Evolutionary conservation across 2,113 vertebrate species (phyloP).

Genomic region (Aleadryas rufinucha): DNA sequence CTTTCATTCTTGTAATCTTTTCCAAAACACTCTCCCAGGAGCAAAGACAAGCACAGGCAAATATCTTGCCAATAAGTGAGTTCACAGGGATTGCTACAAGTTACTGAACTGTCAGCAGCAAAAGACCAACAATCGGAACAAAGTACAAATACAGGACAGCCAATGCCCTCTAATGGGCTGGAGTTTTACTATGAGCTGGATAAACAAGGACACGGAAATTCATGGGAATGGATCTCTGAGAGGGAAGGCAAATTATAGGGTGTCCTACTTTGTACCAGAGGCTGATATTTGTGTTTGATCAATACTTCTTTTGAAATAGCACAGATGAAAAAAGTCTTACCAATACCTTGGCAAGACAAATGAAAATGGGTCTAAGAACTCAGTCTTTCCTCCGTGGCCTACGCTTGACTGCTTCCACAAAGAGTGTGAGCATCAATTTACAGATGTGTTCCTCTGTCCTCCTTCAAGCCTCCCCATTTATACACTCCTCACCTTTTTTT

Average conservation of each 20-base stretch:
- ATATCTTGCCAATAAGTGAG: constrained; percentile 50
- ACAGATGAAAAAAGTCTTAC: not conserved
- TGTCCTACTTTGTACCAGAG: not conserved
- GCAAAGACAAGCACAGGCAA: constrained; percentile 54
- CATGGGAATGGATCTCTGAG: not conserved
- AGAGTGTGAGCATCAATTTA: not conserved
- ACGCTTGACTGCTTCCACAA: not conserved
- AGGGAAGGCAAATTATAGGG: not conserved
- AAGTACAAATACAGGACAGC: constrained; percentile 1
- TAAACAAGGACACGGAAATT: not conserved
- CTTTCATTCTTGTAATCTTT: constrained; percentile 36
- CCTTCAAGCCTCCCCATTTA: not conserved
- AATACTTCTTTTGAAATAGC: not conserved
- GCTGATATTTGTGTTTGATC: not conserved
- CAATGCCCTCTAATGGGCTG: constrained; percentile 30
- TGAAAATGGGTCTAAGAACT: not conserved
- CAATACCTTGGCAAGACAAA: not conserved
- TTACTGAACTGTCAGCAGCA: constrained; percentile 23
- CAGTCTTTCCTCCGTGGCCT: not conserved
- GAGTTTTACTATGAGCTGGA: not conserved
- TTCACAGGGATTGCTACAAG: constrained; percentile 45
- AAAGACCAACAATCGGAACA: not conserved
- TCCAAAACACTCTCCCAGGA: constrained; percentile 42
- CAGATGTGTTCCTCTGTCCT: not conserved
- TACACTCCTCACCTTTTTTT: not conserved